Conservation (phyloP, 2,888 invertebrate genomes). For the Thumatha senex region DNA sequence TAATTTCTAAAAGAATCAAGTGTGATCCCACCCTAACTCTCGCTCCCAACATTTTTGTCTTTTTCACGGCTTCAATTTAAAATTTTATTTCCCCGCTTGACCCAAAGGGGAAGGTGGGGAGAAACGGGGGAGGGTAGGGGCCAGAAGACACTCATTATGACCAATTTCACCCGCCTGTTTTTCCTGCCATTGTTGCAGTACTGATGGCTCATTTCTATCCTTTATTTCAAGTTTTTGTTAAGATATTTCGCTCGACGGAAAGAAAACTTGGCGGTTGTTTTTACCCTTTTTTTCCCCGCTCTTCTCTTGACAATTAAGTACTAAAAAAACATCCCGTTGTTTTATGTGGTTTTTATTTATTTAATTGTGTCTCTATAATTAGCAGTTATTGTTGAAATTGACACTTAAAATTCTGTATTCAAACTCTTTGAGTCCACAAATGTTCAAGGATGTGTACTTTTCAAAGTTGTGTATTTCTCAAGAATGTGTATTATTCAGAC, state of each 20-base stretch:
- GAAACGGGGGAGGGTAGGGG: conserved; percentile 34
- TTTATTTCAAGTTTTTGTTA: conserved; percentile 61
- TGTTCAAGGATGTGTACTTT: not conserved
- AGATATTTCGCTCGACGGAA: conserved; percentile 39
- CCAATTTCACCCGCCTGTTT: conserved; percentile 76
- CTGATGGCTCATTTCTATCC: conserved; percentile 71
- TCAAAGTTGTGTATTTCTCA: not conserved
- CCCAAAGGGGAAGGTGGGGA: conserved; percentile 59
- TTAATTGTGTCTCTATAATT: conserved; percentile 30
- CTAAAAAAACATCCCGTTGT: conserved; percentile 39
- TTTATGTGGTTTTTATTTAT: conserved; percentile 22
- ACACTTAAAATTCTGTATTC: not conserved
- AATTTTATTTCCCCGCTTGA: conserved; percentile 77
- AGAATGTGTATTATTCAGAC: too few relatives aligned
- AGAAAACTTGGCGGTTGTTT: conserved; percentile 34
- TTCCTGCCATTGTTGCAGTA: conserved; percentile 59
- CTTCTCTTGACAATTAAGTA: conserved; percentile 39
- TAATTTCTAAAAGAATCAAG: too few relatives aligned
- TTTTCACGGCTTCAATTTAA: conserved; percentile 77
- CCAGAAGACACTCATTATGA: conserved; percentile 76
- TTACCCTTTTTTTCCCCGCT: conserved; percentile 28
- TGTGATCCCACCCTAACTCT: conserved; percentile 34
- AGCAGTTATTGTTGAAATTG: conserved; percentile 23
- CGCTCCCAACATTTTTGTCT: conserved; percentile 68
- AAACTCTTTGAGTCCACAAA: not conserved